Percentiles rank a stretch among this genome's conserved stretches.
These are phyloP conservation scores for Helleia helle DNA, from an alignment of 2,888 invertebrate genomes.

Conservation along the genomic window DNA sequence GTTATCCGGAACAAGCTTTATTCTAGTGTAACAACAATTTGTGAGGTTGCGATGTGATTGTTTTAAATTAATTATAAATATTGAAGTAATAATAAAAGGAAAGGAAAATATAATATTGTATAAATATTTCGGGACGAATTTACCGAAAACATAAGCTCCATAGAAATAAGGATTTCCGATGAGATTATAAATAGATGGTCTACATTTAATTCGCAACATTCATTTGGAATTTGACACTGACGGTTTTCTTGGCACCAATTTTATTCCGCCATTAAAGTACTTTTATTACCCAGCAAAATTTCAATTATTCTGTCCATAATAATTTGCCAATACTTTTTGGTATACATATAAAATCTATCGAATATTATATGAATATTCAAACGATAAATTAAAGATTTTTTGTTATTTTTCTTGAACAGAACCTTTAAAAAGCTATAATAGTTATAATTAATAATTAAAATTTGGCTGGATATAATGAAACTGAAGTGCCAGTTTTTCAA, in stretches of 20 bases:
- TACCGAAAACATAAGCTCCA: conserved; percentile 5
- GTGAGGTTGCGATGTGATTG: conserved; percentile 34
- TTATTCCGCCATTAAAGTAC: neutral
- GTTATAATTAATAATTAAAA: too few relatives aligned
- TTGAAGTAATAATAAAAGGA: conserved; percentile 9
- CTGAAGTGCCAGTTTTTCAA: too few relatives aligned
- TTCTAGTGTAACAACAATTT: conserved; percentile 51
- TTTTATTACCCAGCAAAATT: neutral
- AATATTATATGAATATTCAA: too few relatives aligned
- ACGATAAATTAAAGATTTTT: too few relatives aligned
- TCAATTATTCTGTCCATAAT: too few relatives aligned
- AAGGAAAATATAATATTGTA: neutral
- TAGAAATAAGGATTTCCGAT: conserved; percentile 1
- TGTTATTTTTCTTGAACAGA: too few relatives aligned
- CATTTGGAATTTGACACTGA: neutral
- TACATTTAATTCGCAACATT: neutral
- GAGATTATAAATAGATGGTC: neutral
- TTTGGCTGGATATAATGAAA: too few relatives aligned
- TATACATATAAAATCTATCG: too few relatives aligned
- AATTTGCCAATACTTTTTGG: too few relatives aligned
- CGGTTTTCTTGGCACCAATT: neutral
- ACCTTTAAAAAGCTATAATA: too few relatives aligned
- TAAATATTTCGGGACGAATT: conserved; percentile 1
- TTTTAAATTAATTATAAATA: conserved; percentile 16
- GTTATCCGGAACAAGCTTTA: conserved; percentile 66